Evolutionary conservation across 1,140 invertebrate genomes (phyloP), one percentile per base, ranked within the genome.

Genomic region (Cheumatopsyche charites): DNA sequence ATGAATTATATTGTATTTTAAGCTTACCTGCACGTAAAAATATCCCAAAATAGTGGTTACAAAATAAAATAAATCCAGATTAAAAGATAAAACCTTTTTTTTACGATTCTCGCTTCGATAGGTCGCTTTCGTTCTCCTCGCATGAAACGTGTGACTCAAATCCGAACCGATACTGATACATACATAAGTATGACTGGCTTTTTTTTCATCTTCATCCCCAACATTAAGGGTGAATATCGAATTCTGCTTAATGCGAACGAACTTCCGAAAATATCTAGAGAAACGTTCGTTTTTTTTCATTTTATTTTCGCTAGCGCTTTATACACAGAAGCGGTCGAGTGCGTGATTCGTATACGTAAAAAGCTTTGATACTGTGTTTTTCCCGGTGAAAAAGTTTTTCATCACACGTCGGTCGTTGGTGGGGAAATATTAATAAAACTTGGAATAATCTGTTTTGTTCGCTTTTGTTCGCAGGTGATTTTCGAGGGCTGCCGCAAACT

Each of bases 281-380:
- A 36, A 36, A n/a, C n/a, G n/a, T n/a, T n/a, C 29, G 15, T 15
- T 52, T 52, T 52, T 52, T 52, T 36, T n/a, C n/a, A n/a, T n/a
- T n/a, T n/a, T n/a, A n/a, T n/a, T n/a, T n/a, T n/a, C n/a, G n/a
- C 29, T 4, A 9, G 3, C 29, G 29, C 9, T 36, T 36, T 9
- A 47, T 47, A n/a, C 45, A 13, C 45, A 47, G 45, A 47, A 52
- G 19, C 47, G 47, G 15, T 52, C 47, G 47, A 52, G 47, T 52
- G 47, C 47, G 47, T 52, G 47, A 52, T 52, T 52, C 47, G 47
- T 17, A 47, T 17, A 47, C 45, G 15, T 17, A 47, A 13, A 12
- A 45, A 19, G 7, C 9, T 52, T 52, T 52, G 47, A 52, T 52
- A 17, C 15, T 17, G 47, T 52, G 15, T 52, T 52, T 19, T 47